Base-by-base conservation (phyloP, 2,888 invertebrate genomes). In the Mantis religiosa region DNA sequence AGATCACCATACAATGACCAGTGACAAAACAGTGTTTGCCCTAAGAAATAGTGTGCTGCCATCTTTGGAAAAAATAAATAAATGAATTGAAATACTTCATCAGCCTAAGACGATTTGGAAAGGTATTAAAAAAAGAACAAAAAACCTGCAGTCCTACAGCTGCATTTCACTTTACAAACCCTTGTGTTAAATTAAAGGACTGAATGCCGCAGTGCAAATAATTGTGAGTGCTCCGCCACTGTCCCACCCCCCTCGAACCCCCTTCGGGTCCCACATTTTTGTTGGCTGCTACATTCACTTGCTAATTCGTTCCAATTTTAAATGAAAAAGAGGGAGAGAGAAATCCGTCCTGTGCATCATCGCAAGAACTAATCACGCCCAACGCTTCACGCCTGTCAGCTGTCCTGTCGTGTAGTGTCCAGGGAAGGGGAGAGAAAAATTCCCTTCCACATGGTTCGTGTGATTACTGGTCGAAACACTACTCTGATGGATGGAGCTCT, bases 221-320 rank as follows among this genome's bases (percentile, higher is more conserved):
- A 41, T 41, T 41, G 41, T 41, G 41, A 71, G 25, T 71, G 54
- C 54, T 71, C 15, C 54, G 54, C 54, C 54, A 20, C 54, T 71
- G 54, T 20, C 25, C 20, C 54, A 12, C 20, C 71, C 85, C 28
- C 86, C 81, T 86, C 27, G 12, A 84, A 30, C 34, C 84, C 34
- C 41, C 34, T 25, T 30, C 34, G 27, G 82, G 34, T 82, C 34
- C 82, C 41, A 82, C 87, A 87, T 87, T 87, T 87, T 87, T 87
- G 87, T 87, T 87, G 41, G 82, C 87, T 87, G 87, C 30, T 82
- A 87, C 87, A 87, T 87, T 87, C 87, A 82, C 87, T 87, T 87
- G 87, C 87, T 87, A 87, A 87, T 87, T 87, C 87, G 87, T 87
- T 87, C 87, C 87, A 87, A 87, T 87, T 87, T 87, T 87, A 87